phyloP scores from a whole-genome alignment of 2,113 vertebrate genomes.

The Arizona elegans region DNA sequence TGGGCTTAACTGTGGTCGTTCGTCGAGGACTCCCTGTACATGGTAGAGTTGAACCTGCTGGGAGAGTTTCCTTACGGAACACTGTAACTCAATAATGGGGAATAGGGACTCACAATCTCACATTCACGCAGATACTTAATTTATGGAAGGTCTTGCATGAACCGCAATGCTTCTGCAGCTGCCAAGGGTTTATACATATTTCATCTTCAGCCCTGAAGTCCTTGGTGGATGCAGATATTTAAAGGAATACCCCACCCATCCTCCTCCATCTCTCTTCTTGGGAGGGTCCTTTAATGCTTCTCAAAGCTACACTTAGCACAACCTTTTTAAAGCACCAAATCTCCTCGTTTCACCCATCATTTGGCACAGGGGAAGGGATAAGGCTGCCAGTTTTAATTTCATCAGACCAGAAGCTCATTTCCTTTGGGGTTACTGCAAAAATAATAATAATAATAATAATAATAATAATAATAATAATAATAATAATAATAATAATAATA shows the following conservation, averaged over 20 bases:
- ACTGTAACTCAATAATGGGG: not conserved
- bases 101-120: not conserved
- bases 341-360: slow-evolving; percentile 21
- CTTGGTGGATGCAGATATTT: slow-evolving; percentile 9
- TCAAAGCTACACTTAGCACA: slow-evolving; percentile 18
- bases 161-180: not conserved
- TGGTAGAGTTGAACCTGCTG: too few species aligned
- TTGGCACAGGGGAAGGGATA: slow-evolving; percentile 6
- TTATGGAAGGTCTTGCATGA: not conserved
- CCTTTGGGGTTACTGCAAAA: slow-evolving; percentile 4
- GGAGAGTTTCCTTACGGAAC: too few species aligned
- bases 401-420: slow-evolving; percentile 16
- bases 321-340: slow-evolving; percentile 19
- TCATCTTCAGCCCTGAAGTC: not conserved
- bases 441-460: too few species aligned
- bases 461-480: too few species aligned
- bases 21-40: too few species aligned
- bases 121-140: not conserved
- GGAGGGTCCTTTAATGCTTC: not conserved
- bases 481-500: too few species aligned
- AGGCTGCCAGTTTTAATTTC: slow-evolving; percentile 32
- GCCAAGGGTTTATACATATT: not conserved
- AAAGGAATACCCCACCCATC: slow-evolving; percentile 14
- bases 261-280: not conserved
- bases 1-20: too few species aligned